These are phyloP conservation scores for Apamea monoglypha DNA, from an alignment of 2,888 invertebrate genomes.

Conservation along the genomic window DNA sequence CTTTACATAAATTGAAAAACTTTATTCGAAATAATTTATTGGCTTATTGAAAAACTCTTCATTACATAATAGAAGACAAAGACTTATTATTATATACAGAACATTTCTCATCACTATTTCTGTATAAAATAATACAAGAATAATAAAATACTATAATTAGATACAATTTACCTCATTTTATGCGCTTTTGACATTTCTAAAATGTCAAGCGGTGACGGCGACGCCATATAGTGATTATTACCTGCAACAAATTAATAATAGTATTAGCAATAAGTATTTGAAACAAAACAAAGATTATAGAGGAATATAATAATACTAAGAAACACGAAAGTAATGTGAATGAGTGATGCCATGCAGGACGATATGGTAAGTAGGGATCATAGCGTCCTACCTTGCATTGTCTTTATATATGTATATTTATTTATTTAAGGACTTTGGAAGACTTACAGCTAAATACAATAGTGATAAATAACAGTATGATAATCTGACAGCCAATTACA, in stretches of 20 bases:
- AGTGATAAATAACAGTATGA: too few species aligned
- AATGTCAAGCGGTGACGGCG: constrained; percentile 42
- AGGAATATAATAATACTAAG: background rate
- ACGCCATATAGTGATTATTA: constrained; percentile 31
- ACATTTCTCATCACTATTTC: constrained; percentile 5
- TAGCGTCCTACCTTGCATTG: background rate
- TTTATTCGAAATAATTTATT: background rate
- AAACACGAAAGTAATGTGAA: background rate
- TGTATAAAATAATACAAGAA: constrained; percentile 25
- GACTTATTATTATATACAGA: background rate
- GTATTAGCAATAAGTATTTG: constrained; percentile 24
- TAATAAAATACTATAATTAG: constrained; percentile 35
- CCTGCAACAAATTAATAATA: constrained; percentile 57
- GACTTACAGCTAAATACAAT: too few species aligned
- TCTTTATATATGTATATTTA: too few species aligned
- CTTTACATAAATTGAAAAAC: background rate
- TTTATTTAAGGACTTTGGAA: too few species aligned
- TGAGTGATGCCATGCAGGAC: background rate
- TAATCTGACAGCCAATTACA: too few species aligned
- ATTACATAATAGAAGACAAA: background rate
- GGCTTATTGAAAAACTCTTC: background rate
- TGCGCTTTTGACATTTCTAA: constrained; percentile 55
- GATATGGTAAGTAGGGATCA: background rate
- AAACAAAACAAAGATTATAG: constrained; percentile 7
- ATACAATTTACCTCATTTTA: constrained; percentile 54